phyloP scores from a whole-genome alignment of 2,888 invertebrate genomes.

The Trissolcus brochymenae region DNA sequence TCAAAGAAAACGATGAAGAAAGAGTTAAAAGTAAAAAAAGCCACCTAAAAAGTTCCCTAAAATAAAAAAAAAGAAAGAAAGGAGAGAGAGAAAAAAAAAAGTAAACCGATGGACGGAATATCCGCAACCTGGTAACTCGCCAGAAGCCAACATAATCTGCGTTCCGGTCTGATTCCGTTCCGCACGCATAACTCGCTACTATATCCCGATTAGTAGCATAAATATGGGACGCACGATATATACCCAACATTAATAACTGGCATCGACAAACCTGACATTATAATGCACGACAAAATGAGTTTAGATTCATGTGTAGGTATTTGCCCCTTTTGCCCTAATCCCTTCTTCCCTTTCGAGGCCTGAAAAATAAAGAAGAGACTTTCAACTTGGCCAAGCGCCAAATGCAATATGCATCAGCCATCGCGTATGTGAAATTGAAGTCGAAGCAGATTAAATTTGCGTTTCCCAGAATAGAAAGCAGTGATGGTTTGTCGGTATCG shows the following conservation, averaged over 20 bases:
- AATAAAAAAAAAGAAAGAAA: conserved; percentile 9
- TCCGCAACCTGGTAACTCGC: conserved; percentile 42
- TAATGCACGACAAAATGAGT: conserved; percentile 23
- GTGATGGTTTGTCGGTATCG: background rate
- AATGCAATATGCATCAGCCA: conserved; percentile 74
- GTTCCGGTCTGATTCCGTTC: conserved; percentile 50
- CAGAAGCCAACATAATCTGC: conserved; percentile 39
- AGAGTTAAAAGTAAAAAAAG: conserved; percentile 23
- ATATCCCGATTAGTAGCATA: conserved; percentile 40
- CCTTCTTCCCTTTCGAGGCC: conserved; percentile 28
- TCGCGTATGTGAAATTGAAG: conserved; percentile 73
- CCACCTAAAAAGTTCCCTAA: conserved; percentile 4
- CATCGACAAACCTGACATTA: conserved; percentile 30
- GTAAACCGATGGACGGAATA: conserved; percentile 10
- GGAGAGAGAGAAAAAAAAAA: too few relatives aligned
- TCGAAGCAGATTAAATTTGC: conserved; percentile 73
- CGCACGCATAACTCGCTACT: conserved; percentile 37
- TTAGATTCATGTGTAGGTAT: conserved; percentile 36
- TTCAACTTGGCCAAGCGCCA: conserved; percentile 70
- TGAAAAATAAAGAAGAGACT: conserved; percentile 53
- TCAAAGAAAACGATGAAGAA: conserved; percentile 40
- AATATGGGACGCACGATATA: conserved; percentile 29
- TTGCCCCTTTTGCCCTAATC: conserved; percentile 28
- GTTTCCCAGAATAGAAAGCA: conserved; percentile 6
- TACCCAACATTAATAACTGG: conserved; percentile 32